Evolutionary conservation across 35 echinoderm and acorn worm species (phyloP).

Genomic region (Nesometra sesokonis): DNA sequence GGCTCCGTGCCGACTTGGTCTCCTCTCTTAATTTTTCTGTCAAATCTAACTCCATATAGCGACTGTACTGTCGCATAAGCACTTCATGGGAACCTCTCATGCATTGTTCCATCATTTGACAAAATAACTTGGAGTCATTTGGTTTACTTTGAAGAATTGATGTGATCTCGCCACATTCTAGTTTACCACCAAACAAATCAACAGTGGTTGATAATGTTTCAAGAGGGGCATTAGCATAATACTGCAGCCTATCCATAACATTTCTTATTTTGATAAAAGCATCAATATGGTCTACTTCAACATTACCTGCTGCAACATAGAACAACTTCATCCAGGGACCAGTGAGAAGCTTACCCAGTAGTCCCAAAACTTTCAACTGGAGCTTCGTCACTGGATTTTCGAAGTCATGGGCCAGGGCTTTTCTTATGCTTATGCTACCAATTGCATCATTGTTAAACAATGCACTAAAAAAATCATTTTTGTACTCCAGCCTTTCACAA

Average conservation of each 20-base stretch:
- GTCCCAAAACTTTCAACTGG: neutral
- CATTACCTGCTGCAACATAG: neutral
- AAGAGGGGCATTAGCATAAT: neutral
- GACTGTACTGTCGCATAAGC: conserved; percentile 10
- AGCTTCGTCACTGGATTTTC: neutral
- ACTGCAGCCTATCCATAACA: neutral
- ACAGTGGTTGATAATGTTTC: neutral
- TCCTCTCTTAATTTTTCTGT: neutral
- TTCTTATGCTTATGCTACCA: neutral
- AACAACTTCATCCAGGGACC: conserved; percentile 26
- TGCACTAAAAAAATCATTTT: neutral
- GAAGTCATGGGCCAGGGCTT: neutral
- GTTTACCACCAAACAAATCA: neutral
- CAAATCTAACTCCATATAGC: conserved; percentile 2
- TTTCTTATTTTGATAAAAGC: too few species aligned
- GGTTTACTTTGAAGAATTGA: neutral
- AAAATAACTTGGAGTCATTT: neutral
- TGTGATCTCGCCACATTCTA: neutral
- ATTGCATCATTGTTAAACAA: neutral
- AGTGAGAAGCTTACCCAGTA: conserved; percentile 7
- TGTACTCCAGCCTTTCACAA: neutral
- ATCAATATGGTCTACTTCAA: conserved; percentile 22
- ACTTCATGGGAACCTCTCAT: neutral
- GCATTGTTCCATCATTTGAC: neutral
- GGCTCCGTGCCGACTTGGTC: conserved; percentile 1